Evolutionary conservation across 2,888 invertebrate genomes (phyloP).

Genomic region (Blastobasis lacticolella): DNA sequence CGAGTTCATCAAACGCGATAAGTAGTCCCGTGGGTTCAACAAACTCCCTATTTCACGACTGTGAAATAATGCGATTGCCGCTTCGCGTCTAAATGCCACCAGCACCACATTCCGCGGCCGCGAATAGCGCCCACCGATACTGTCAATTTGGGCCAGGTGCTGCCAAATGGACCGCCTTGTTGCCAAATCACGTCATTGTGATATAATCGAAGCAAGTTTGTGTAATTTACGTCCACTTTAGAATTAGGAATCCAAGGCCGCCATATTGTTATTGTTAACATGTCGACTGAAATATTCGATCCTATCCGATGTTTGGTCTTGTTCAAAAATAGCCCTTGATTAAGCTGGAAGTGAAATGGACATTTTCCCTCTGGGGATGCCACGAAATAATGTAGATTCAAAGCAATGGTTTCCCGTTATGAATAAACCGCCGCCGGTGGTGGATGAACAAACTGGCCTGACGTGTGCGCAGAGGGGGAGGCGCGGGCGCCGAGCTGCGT

Average conservation of each 20-base stretch:
- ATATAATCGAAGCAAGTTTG: too few species aligned
- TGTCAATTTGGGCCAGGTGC: slow-evolving; percentile 21
- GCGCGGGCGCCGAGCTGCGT: neutral
- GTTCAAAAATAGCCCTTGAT: too few species aligned
- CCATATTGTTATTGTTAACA: too few species aligned
- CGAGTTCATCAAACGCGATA: slow-evolving; percentile 67
- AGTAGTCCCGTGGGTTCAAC: slow-evolving; percentile 67
- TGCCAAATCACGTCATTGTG: too few species aligned
- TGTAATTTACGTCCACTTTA: too few species aligned
- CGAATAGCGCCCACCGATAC: slow-evolving; percentile 13
- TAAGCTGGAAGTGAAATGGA: too few species aligned
- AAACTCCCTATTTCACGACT: slow-evolving; percentile 60
- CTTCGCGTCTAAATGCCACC: slow-evolving; percentile 29
- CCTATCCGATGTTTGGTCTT: too few species aligned
- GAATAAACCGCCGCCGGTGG: slow-evolving; percentile 5
- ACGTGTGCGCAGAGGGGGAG: neutral
- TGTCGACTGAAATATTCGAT: too few species aligned
- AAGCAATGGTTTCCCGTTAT: too few species aligned
- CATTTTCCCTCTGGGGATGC: too few species aligned
- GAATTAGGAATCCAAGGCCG: too few species aligned
- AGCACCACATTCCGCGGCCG: slow-evolving; percentile 33
- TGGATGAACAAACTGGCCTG: slow-evolving; percentile 5
- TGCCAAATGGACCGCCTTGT: slow-evolving; percentile 28
- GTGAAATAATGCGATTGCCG: slow-evolving; percentile 41
- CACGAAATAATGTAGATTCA: too few species aligned